Base-by-base conservation (phyloP, 2,888 invertebrate genomes). In the Prosopocoilus inquinatus region DNA sequence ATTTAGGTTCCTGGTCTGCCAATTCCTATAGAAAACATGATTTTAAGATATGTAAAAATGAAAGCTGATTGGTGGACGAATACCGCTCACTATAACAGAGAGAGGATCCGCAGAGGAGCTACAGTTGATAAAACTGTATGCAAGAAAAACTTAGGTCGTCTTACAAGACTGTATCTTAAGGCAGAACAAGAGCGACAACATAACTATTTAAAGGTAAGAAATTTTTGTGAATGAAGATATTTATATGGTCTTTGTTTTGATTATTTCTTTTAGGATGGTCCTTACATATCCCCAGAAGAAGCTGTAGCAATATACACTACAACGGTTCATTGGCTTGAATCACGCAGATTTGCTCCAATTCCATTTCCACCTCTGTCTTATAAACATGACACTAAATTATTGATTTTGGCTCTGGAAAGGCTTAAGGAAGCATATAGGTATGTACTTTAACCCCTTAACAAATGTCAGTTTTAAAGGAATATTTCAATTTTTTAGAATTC, bases 1-100 rank as follows among this genome's bases (percentile, higher is more conserved):
- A 43, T 53, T 7, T 65, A 87, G 88, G 94, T 98, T 2, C 99
- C 99, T 1, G 99, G 98, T 2, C 80, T 99, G 3, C 99, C 99
- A 0, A 98, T 96, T 32, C 99, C 99, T 0, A 98, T 99, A 61
- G 99, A 99, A 80, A 99, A 99, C 80, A 99, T 99, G 99, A 99
- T 99, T 67, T 84, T 99, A 55, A 87, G 99, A 34, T 99, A 98
- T 78, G 99, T 99, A 9, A 99, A 99, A 78, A 98, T 99, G 90
- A 99, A 99, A 76, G 99, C 99, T 0, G 99, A 99, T 78, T 99
- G 99, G 99, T 99, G 99, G 99, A 99, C 99, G 0, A 99, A 99
- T 78, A 99, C 99, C 0, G 98, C 99, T 0, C 99, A 99, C 77
- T 99, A 99, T 79, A 99, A 99, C 80, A 85, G 99, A 39, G 99